Conservation (phyloP, 92 coral and sea anemone genomes). For the Actinernus sp. region DNA sequence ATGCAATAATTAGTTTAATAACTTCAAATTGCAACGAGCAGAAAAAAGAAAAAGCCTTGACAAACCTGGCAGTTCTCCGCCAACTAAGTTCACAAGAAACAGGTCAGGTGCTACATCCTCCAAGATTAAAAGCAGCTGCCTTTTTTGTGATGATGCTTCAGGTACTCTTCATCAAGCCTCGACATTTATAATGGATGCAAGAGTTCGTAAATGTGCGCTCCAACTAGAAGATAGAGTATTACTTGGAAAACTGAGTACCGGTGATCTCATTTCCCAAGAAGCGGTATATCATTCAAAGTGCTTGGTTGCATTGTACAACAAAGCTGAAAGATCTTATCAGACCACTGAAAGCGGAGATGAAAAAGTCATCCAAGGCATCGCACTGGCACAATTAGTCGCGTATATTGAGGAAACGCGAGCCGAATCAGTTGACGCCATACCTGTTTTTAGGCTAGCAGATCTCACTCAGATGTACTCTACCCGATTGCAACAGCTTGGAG, state of each 20-base stretch:
- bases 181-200: slow-evolving; percentile 51
- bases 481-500: no score
- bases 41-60: slow-evolving; percentile 39
- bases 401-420: no score
- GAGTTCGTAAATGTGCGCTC: slow-evolving; percentile 43
- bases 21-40: slow-evolving; percentile 53
- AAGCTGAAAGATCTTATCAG: no score
- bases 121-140: slow-evolving; percentile 29
- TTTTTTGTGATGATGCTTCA: slow-evolving; percentile 38
- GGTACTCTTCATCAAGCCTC: slow-evolving; percentile 52
- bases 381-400: no score
- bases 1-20: slow-evolving; percentile 52
- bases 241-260: slow-evolving; percentile 48
- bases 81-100: slow-evolving; percentile 28
- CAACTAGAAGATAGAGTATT: slow-evolving; percentile 27
- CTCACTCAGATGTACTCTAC: no score
- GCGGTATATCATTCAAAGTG: slow-evolving; percentile 55
- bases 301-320: slow-evolving; percentile 52
- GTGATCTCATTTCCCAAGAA: slow-evolving; percentile 65
- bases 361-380: no score
- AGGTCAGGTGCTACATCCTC: slow-evolving; percentile 25
- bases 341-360: no score
- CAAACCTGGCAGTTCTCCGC: slow-evolving; percentile 2
- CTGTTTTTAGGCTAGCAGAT: no score
- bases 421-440: no score